phyloP scores from a whole-genome alignment of 2,113 vertebrate species.

The Chionomys nivalis region DNA sequence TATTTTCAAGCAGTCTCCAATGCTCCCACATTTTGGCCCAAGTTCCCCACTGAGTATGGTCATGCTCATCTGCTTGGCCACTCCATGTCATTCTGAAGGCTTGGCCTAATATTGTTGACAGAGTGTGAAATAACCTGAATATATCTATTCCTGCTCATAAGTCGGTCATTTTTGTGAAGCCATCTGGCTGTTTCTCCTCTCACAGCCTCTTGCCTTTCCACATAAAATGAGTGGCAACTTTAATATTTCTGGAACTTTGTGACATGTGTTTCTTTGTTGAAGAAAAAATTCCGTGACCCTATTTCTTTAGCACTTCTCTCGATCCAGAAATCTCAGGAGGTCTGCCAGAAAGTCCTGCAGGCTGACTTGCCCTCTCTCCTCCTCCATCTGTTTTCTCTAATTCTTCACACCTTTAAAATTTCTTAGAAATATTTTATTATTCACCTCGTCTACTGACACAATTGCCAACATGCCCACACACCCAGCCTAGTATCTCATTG shows the following conservation, averaged over 20 bases:
- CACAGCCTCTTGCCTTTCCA: slow-evolving; percentile 49
- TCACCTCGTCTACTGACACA: neutral
- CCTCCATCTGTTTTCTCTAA: slow-evolving; percentile 48
- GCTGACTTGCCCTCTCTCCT: slow-evolving; percentile 18
- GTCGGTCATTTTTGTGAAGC: neutral
- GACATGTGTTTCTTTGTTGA: slow-evolving; percentile 38
- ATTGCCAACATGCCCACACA: slow-evolving; percentile 35
- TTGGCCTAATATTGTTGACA: neutral
- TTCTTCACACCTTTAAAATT: slow-evolving; percentile 61
- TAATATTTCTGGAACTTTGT: slow-evolving; percentile 51
- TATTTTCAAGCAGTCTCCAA: neutral
- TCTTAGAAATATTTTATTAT: slow-evolving; percentile 53
- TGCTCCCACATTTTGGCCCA: neutral
- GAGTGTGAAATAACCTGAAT: neutral
- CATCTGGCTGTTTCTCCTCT: neutral
- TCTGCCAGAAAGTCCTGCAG: slow-evolving; percentile 13
- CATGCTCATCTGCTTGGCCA: neutral
- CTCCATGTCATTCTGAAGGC: neutral
- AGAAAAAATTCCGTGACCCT: neutral
- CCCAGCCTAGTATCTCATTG: neutral
- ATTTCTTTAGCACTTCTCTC: slow-evolving; percentile 19
- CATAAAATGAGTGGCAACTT: slow-evolving; percentile 45
- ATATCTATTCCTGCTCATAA: neutral
- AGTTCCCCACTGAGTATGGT: neutral
- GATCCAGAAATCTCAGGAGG: slow-evolving; percentile 13